A percentile compares a stretch with the other conserved stretches of the same genome.
These are phyloP conservation scores for Cryptus armator DNA, from an alignment of 2,888 invertebrate species.

Conservation along the genomic window DNA sequence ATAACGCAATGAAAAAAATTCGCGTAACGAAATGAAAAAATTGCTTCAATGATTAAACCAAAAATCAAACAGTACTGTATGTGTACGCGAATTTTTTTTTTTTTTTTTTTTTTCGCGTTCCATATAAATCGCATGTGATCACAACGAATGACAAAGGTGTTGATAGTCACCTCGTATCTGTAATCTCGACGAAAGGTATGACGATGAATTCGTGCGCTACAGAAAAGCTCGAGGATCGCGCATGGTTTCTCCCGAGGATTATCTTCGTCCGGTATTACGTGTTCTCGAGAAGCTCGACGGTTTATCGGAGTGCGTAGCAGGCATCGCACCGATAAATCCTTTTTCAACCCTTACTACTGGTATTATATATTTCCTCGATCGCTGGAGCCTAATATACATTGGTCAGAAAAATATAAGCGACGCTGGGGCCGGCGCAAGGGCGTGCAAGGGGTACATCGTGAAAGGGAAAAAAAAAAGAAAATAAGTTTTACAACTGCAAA, in stretches of 20 bases:
- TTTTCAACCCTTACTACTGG: conserved; percentile 25
- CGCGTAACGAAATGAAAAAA: too few relatives aligned
- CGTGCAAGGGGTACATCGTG: conserved; percentile 38
- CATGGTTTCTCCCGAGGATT: conserved; percentile 62
- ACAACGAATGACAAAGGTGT: conserved; percentile 6
- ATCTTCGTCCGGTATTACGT: conserved; percentile 64
- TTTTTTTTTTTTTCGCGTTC: not conserved
- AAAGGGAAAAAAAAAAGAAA: conserved; percentile 14
- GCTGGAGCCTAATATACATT: conserved; percentile 9
- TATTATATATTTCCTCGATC: conserved; percentile 11
- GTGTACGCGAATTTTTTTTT: not conserved
- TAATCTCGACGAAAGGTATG: conserved; percentile 41
- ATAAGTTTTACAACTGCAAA: conserved; percentile 63
- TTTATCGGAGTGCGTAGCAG: conserved; percentile 55
- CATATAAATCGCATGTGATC: conserved; percentile 12
- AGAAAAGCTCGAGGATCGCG: conserved; percentile 53
- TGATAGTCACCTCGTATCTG: conserved; percentile 20
- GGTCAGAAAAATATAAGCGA: not conserved
- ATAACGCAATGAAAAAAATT: too few relatives aligned
- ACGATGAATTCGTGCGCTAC: conserved; percentile 52
- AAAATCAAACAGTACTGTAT: too few relatives aligned
- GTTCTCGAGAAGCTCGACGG: conserved; percentile 49
- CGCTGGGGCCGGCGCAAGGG: conserved; percentile 21
- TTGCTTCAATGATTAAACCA: too few relatives aligned
- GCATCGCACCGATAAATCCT: not conserved